Percentiles rank a stretch among this genome's conserved stretches.
These are phyloP conservation scores for Trematocara stigmaticum DNA, from an alignment of 2,113 vertebrate genomes.

Conservation along the genomic window DNA sequence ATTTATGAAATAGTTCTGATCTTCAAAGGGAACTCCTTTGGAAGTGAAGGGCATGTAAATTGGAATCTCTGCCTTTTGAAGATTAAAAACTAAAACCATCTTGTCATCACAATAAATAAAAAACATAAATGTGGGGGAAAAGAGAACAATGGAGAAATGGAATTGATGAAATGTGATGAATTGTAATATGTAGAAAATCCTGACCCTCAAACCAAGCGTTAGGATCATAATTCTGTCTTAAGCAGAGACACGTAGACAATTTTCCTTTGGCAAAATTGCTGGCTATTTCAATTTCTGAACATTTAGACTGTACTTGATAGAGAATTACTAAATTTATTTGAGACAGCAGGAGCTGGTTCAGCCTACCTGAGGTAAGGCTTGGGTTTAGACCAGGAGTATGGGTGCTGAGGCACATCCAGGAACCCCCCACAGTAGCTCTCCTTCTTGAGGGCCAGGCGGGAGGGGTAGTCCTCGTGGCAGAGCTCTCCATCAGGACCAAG, in stretches of 20 bases:
- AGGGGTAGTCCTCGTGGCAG: conserved; percentile 84
- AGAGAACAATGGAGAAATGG: not conserved
- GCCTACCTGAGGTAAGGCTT: conserved; percentile 89
- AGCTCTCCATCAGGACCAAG: conserved; percentile 75
- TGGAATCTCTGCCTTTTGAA: conserved; percentile 36
- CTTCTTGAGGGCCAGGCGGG: conserved; percentile 85
- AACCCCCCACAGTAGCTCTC: conserved; percentile 89
- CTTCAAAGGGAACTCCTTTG: conserved; percentile 52
- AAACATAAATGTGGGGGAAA: not conserved
- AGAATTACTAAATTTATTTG: not conserved
- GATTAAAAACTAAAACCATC: conserved; percentile 36
- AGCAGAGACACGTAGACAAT: not conserved
- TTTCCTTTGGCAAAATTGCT: not conserved
- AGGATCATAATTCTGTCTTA: conserved; percentile 4
- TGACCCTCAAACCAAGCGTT: not conserved
- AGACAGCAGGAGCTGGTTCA: not conserved
- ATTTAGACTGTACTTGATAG: not conserved
- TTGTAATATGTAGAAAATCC: not conserved
- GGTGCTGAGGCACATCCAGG: conserved; percentile 88
- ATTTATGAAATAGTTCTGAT: conserved; percentile 58
- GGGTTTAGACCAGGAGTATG: conserved; percentile 90
- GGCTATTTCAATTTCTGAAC: not conserved
- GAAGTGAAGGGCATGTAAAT: conserved; percentile 9
- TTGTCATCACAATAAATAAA: conserved; percentile 29
- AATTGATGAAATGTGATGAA: not conserved